Conservation (phyloP, 2,797 vertebrate species). For the Oophaga sylvatica region DNA sequence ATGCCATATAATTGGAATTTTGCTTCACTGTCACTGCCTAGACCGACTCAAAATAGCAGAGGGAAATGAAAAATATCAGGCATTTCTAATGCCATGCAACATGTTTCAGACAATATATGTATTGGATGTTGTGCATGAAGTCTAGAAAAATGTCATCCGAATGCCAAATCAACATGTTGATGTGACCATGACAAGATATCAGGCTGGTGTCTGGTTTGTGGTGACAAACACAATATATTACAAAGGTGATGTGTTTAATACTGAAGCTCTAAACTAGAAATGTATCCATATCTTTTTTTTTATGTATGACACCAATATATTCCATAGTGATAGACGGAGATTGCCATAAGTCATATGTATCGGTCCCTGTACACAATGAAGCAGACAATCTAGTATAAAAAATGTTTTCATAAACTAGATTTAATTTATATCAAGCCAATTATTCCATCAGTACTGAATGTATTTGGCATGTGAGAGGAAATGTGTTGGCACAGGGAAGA, state of each 20-base stretch:
- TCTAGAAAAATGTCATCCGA: constrained; percentile 53
- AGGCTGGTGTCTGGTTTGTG: constrained; percentile 9
- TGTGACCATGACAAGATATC: constrained; percentile 20
- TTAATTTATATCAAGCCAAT: too few relatives aligned
- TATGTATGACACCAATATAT: background rate
- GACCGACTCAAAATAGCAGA: background rate
- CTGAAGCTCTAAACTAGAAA: background rate
- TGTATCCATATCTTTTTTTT: background rate
- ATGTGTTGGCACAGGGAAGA: too few relatives aligned
- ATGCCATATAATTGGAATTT: background rate
- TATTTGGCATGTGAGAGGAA: too few relatives aligned
- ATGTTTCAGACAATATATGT: background rate
- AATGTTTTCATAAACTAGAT: too few relatives aligned
- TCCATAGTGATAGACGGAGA: background rate
- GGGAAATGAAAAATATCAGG: background rate
- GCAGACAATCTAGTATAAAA: too few relatives aligned
- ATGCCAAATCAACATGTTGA: constrained; percentile 51
- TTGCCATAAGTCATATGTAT: background rate
- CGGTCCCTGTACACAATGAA: too few relatives aligned
- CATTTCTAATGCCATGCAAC: background rate
- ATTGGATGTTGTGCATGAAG: constrained; percentile 18
- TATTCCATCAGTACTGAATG: too few relatives aligned
- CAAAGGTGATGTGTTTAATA: constrained; percentile 3
- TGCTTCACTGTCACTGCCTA: background rate
- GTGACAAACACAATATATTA: constrained; percentile 42